A percentile compares a stretch with the other conserved stretches of the same genome.
Evolutionary conservation across 1,140 invertebrate species (phyloP).

Genomic region (Mizuhopecten yessoensis): DNA sequence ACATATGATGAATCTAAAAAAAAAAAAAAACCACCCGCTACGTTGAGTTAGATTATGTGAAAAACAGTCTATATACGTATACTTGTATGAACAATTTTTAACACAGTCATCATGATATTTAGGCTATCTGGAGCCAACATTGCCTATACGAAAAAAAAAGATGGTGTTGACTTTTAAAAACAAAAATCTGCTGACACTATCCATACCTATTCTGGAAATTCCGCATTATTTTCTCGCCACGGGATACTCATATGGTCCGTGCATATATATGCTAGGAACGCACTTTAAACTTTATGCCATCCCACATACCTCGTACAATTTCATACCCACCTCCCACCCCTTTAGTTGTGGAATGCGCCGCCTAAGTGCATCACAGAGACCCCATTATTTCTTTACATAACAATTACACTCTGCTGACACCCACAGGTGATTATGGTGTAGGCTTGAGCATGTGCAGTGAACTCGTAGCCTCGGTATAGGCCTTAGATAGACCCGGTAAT

Average conservation of each 20-base stretch:
- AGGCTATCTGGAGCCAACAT: too few relatives aligned
- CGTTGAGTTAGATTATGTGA: background rate
- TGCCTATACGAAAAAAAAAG: background rate
- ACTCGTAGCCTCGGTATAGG: too few relatives aligned
- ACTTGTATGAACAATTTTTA: too few relatives aligned
- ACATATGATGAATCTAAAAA: too few relatives aligned
- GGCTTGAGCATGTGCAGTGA: background rate
- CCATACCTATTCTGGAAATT: background rate
- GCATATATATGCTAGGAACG: background rate
- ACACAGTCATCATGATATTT: too few relatives aligned
- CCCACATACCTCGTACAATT: background rate
- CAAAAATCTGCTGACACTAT: background rate
- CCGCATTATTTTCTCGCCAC: background rate
- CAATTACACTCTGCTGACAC: background rate
- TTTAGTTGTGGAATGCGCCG: background rate
- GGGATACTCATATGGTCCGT: background rate
- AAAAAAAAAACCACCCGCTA: too few relatives aligned
- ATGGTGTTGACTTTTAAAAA: background rate
- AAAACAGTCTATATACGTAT: background rate
- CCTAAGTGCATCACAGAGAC: background rate
- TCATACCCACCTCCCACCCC: background rate
- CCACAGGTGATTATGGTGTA: background rate
- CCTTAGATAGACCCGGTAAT: too few relatives aligned
- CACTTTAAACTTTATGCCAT: background rate
- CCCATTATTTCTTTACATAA: background rate